Percentiles rank a stretch among this genome's conserved stretches.
Conservation (phyloP, 2,888 invertebrate species). For the Dicroscelio sp. region DNA sequence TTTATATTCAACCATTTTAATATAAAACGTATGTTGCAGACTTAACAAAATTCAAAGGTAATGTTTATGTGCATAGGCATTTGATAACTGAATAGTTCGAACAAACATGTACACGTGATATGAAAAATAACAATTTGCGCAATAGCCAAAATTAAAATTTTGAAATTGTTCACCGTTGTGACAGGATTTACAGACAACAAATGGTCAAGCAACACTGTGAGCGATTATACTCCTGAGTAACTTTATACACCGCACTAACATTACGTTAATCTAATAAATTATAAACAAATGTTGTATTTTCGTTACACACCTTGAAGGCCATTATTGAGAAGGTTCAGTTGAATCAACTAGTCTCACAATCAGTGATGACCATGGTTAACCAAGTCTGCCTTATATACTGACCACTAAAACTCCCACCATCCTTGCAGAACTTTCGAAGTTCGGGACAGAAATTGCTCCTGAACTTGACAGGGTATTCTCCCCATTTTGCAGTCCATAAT, state of each 20-base stretch:
- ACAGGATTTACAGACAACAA: not conserved
- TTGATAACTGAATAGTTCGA: too few species aligned
- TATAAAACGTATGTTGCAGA: too few species aligned
- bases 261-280: not conserved
- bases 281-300: conserved; percentile 47
- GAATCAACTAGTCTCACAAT: conserved; percentile 89
- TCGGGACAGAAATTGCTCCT: conserved; percentile 84
- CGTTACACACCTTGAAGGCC: conserved; percentile 91
- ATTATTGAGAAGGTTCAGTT: conserved; percentile 89
- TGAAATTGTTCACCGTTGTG: too few species aligned
- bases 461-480: conserved; percentile 84
- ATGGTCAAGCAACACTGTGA: not conserved
- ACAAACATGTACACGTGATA: too few species aligned
- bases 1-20: too few species aligned
- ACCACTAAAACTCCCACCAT: conserved; percentile 83
- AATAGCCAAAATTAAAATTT: too few species aligned
- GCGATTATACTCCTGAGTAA: not conserved
- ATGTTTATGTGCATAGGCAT: too few species aligned
- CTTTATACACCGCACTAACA: conserved; percentile 6
- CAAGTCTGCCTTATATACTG: conserved; percentile 90
- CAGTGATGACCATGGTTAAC: conserved; percentile 89
- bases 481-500: conserved; percentile 74
- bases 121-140: too few species aligned
- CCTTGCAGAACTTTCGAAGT: conserved; percentile 81
- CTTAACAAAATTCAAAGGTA: too few species aligned